phyloP scores from a whole-genome alignment of 2,797 vertebrate species.

The Natrix natrix region DNA sequence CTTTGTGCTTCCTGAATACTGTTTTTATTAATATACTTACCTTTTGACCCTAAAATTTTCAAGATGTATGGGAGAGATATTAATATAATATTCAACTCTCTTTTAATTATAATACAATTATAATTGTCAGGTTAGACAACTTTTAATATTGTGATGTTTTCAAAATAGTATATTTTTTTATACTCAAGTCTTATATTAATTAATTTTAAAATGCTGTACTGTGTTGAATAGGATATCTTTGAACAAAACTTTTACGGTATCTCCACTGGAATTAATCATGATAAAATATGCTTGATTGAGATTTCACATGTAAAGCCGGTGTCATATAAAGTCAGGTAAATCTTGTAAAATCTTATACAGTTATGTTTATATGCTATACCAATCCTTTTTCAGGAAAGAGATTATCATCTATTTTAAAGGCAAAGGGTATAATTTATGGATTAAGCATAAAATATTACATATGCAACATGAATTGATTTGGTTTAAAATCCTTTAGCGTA shows the following conservation, averaged over 20 bases:
- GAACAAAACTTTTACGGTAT: neutral
- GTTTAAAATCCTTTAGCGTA: neutral
- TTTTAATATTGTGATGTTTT: neutral
- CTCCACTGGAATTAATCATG: neutral
- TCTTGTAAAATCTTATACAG: accelerated
- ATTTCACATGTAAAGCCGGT: neutral
- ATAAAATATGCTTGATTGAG: neutral
- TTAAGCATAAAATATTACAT: accelerated
- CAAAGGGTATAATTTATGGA: accelerated
- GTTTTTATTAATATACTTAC: neutral
- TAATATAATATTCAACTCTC: neutral
- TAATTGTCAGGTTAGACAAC: neutral
- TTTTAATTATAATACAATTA: constrained; percentile 30
- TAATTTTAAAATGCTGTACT: accelerated
- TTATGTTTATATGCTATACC: accelerated
- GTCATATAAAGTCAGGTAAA: accelerated
- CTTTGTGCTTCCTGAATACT: neutral
- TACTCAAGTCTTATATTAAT: neutral
- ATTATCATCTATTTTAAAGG: neutral
- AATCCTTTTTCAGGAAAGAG: neutral
- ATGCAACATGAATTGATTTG: neutral
- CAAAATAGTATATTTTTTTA: accelerated
- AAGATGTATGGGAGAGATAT: neutral
- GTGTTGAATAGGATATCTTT: neutral
- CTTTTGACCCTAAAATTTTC: neutral